Evolutionary conservation across 2,113 vertebrate species (phyloP).

Genomic region (Leucosticte australis): DNA sequence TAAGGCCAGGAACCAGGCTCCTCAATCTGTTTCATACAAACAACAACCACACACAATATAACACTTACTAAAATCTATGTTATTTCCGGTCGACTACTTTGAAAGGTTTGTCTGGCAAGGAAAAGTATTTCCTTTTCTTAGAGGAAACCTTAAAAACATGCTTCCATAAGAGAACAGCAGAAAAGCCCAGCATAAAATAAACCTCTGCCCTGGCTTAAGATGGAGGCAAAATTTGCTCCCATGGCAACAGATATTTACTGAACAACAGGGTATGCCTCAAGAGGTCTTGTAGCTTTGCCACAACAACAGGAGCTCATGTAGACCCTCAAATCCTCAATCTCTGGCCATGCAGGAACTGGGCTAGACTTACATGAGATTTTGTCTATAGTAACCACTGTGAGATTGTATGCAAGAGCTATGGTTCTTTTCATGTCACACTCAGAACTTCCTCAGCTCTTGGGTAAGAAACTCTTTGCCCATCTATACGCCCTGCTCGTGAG

Average conservation of each 20-base stretch:
- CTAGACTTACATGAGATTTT: background rate
- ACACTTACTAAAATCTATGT: background rate
- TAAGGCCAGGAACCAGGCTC: background rate
- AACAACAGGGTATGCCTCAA: background rate
- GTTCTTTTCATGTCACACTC: background rate
- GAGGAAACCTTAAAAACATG: background rate
- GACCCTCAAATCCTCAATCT: background rate
- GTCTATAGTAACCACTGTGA: background rate
- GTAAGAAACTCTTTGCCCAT: background rate
- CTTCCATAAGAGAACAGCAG: background rate
- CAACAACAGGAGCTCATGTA: background rate
- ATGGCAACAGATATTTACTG: background rate
- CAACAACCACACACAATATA: fast-evolving
- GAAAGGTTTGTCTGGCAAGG: background rate
- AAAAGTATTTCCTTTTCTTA: background rate
- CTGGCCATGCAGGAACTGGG: background rate
- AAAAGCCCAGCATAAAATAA: background rate
- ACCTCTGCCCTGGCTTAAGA: background rate
- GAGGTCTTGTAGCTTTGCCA: background rate
- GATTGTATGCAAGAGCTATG: fast-evolving
- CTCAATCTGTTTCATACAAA: background rate
- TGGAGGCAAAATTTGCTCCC: background rate
- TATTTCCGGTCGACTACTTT: background rate
- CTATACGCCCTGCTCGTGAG: background rate
- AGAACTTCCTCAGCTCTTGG: background rate